Base-by-base conservation (phyloP, 2,888 invertebrate species). In the Heteropelma amictum region DNA sequence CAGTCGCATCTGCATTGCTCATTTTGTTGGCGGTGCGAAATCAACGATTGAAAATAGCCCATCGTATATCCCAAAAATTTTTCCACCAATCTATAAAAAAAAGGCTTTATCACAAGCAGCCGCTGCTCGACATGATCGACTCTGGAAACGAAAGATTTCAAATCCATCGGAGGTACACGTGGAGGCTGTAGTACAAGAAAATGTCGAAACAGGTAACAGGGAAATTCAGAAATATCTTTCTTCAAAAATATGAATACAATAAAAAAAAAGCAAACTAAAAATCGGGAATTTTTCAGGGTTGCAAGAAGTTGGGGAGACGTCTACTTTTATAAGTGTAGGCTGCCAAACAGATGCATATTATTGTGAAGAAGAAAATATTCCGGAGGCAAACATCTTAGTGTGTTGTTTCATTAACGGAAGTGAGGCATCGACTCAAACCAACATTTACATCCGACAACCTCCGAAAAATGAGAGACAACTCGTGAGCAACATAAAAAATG, bases 1-100 rank as follows among this genome's bases (percentile, higher is more conserved):
- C 28, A 67, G 63, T 23, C 42, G 54, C 8, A 75, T 79, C 23
- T 78, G 78, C 64, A 72, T 69, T 67, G 61, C 47, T 19, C 78
- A 79, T 61, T 79, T 79, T 65, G 47, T 64, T n/a, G 74, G 64
- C 12, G 76, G 73, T 6, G 54, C 65, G 47, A 76, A 75, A 68
- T 73, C 69, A 12, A 63, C 76, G 2, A 63, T 76, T 68, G 61
- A 71, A 33, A 47, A 28, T 45, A 47, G 54, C 19, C 45, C 51
- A 45, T 51, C 75, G 17, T 78, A 76, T 21, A 51, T 74, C 23
- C 74, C 70, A 42, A 67, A 70, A 30, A 65, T 79, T 35, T 77
- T 80, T 72, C 77, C 78, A 3, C 19, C 42, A 45, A 14, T 45
- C 8, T 40, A 42, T 42, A 8, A 60, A 45, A 45, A 42, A 40